Percentiles rank a stretch among this genome's conserved stretches.
Conservation (phyloP, 2,113 vertebrate species). For the Gallinago jamesoni region DNA sequence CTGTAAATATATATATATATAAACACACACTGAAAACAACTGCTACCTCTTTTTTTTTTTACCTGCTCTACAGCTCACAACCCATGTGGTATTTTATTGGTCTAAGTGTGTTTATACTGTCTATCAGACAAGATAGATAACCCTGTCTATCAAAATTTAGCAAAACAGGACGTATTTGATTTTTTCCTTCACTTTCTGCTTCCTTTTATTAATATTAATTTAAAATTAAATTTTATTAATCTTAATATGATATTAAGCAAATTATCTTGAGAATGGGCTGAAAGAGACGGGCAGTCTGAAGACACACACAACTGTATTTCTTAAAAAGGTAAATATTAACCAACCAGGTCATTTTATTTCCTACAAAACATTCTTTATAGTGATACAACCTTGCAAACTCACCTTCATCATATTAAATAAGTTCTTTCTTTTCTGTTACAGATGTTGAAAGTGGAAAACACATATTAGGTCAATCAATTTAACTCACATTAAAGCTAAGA, state of each 20-base stretch:
- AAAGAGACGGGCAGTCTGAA: not conserved
- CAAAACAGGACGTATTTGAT: not conserved
- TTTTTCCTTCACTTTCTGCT: not conserved
- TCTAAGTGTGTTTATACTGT: not conserved
- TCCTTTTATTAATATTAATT: not conserved
- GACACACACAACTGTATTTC: not conserved
- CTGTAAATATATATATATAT: not conserved
- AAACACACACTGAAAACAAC: not conserved
- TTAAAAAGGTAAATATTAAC: not conserved
- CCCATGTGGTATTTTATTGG: not conserved
- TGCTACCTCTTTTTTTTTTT: not conserved
- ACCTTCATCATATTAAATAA: not conserved
- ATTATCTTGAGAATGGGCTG: not conserved
- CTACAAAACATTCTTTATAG: not conserved
- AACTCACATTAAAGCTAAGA: not conserved
- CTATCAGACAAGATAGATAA: not conserved
- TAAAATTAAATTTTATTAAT: no score
- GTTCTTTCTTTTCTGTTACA: not conserved
- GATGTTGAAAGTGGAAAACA: not conserved
- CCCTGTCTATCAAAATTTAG: not conserved
- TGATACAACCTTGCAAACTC: not conserved
- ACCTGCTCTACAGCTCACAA: not conserved
- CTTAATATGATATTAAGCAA: not conserved
- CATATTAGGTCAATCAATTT: not conserved
- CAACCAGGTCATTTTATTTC: not conserved